Evolutionary conservation across 2,888 invertebrate species (phyloP).

Genomic region (Brachypterus glaber): DNA sequence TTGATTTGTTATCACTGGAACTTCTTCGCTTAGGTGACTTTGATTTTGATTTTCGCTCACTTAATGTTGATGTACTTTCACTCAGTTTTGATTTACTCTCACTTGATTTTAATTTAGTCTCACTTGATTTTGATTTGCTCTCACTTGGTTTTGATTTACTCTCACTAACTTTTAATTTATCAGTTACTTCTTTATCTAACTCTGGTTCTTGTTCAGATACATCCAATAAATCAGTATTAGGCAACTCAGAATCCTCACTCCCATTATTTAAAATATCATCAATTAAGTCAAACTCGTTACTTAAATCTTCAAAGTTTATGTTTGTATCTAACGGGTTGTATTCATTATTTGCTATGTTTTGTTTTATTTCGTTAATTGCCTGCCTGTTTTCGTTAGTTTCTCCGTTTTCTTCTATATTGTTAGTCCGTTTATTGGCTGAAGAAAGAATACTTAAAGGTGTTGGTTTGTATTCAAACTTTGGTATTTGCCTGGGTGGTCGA

Average conservation of each 20-base stretch:
- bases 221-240: too few relatives aligned
- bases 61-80: too few relatives aligned
- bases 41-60: too few relatives aligned
- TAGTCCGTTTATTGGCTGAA: constrained; percentile 25
- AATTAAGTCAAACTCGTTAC: constrained; percentile 38
- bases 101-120: too few relatives aligned
- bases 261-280: constrained; percentile 38
- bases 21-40: too few relatives aligned
- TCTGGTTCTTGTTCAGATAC: constrained; percentile 16
- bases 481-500: constrained; percentile 31
- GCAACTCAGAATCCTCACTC: too few relatives aligned
- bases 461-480: constrained; percentile 34
- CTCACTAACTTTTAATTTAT: constrained; percentile 6
- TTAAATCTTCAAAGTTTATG: constrained; percentile 36
- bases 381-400: constrained; percentile 19
- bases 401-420: constrained; percentile 16
- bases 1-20: constrained; percentile 3
- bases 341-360: constrained; percentile 27
- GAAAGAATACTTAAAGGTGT: constrained; percentile 38
- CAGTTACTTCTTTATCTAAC: constrained; percentile 9
- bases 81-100: constrained; percentile 7
- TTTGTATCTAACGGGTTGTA: constrained; percentile 29
- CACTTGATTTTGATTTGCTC: too few relatives aligned
- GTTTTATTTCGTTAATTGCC: constrained; percentile 27
- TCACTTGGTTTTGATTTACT: too few relatives aligned